These are phyloP conservation scores for Drosophila novamexicana DNA, from an alignment of 1,140 invertebrate genomes.

Conservation along the genomic window DNA sequence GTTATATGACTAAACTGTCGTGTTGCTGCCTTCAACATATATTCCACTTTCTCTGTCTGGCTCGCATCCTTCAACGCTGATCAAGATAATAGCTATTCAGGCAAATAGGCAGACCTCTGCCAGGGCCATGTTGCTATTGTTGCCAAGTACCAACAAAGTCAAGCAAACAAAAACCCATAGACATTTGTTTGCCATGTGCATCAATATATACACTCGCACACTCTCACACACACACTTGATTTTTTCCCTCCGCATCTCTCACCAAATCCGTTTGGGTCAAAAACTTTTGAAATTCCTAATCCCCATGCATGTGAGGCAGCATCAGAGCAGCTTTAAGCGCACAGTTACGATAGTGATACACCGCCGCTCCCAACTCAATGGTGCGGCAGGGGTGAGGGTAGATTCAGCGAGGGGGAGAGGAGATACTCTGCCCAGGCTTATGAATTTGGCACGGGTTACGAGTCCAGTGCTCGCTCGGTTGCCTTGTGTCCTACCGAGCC, in stretches of 20 bases:
- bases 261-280: slow-evolving; percentile 77
- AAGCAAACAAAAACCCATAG: slow-evolving; percentile 73
- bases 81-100: slow-evolving; percentile 76
- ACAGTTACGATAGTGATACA: slow-evolving; percentile 32
- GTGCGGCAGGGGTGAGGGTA: slow-evolving; percentile 3
- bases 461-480: slow-evolving; percentile 14
- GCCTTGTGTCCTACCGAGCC: slow-evolving; percentile 9
- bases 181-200: slow-evolving; percentile 66
- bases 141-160: slow-evolving; percentile 79
- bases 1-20: slow-evolving; percentile 38
- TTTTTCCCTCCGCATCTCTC: neutral
- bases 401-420: neutral
- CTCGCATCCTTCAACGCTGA: slow-evolving; percentile 33
- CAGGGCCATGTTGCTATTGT: slow-evolving; percentile 71
- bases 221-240: slow-evolving; percentile 3
- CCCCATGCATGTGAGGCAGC: slow-evolving; percentile 56
- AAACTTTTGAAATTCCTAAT: slow-evolving; percentile 82
- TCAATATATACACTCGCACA: slow-evolving; percentile 19
- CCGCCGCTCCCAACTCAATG: slow-evolving; percentile 40
- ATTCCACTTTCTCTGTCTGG: no score
- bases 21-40: neutral
- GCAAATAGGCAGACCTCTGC: slow-evolving; percentile 69
- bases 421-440: slow-evolving; percentile 32
- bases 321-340: slow-evolving; percentile 55
- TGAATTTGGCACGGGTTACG: slow-evolving; percentile 33